Evolutionary conservation across 2,113 vertebrate species (phyloP), one percentile per base, ranked within the genome.

Genomic region (Misgurnus anguillicaudatus): DNA sequence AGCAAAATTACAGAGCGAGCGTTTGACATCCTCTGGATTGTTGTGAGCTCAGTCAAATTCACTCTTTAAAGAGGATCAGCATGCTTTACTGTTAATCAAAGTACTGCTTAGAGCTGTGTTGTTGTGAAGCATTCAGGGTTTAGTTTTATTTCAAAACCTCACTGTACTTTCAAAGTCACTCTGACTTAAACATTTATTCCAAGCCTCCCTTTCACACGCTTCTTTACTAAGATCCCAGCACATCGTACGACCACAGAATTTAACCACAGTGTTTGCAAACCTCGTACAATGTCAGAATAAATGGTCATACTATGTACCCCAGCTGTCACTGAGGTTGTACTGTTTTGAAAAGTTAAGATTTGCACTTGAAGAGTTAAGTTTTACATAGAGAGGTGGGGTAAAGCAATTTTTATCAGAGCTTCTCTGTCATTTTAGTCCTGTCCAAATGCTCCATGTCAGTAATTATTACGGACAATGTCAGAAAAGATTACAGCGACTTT

Each of bases 71-170:
- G 17, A 51, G 51, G 36, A 57, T 57, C 51, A 4, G 68, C 39
- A 71, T 71, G 51, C 31, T 36, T 51, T 17, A 38, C 51, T 39
- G 17, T 14, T 31, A 16, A 4, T 45, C 9, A 8, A 55, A 17
- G 4, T 17, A 14, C 9, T 16, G 6, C 42, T 21, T 6, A 65
- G 24, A 55, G 42, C 80, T 74, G 63, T 6, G 68, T 36, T 68
- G 60, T 38, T 68, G 14, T 53, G 47, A 31, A n/a, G 71, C 9
- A 17, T 51, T 63, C 14, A 42, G 53, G 70, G 55, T 38, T 60
- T 16, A 73, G 41, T 53, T 39, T 38, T 62, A 79, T 79, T 63
- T 79, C 58, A 79, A 63, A 70, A 45, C 66, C 5, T 31, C 24
- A 31, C 57, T 16, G 41, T 31, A 5, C 47, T 39, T 7, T 45